Evolutionary conservation across 2,888 invertebrate species (phyloP).

Genomic region (Caenorhabditis sp.): DNA sequence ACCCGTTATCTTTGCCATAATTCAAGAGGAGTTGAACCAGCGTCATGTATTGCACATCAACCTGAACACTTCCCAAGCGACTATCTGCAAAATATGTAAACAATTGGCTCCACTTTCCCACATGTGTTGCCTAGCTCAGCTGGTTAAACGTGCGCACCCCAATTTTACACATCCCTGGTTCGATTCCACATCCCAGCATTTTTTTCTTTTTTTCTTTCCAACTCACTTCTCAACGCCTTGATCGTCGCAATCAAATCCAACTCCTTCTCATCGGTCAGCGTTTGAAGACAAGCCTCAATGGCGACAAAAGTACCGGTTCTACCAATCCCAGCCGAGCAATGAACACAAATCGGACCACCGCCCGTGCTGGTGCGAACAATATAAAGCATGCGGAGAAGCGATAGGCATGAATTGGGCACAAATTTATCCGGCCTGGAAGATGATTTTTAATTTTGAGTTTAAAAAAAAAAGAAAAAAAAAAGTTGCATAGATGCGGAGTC

Average conservation of each 20-base stretch:
- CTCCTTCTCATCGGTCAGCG: constrained; percentile 32
- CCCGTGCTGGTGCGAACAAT: constrained; percentile 19
- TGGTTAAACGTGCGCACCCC: too few species aligned
- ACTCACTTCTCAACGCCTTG: constrained; percentile 32
- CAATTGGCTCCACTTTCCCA: too few species aligned
- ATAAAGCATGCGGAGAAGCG: constrained; percentile 37
- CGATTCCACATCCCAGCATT: too few species aligned
- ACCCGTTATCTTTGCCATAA: constrained; percentile 39
- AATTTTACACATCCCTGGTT: too few species aligned
- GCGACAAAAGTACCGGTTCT: constrained; percentile 42
- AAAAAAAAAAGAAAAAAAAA: constrained; percentile 1
- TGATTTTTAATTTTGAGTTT: background rate
- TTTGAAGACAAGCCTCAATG: constrained; percentile 33
- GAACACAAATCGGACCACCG: constrained; percentile 24
- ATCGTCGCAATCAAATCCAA: constrained; percentile 20
- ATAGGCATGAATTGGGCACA: constrained; percentile 23
- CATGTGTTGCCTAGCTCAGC: too few species aligned
- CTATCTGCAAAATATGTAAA: constrained; percentile 14
- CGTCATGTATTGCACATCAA: constrained; percentile 42
- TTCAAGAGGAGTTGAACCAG: constrained; percentile 28
- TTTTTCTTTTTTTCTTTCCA: too few species aligned
- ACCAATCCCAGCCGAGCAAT: constrained; percentile 39
- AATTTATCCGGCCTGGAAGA: constrained; percentile 32
- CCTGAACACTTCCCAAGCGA: constrained; percentile 36
- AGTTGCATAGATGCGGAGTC: too few species aligned